Conservation (phyloP, 2,113 vertebrate species). For the Falcunculus frontatus region DNA sequence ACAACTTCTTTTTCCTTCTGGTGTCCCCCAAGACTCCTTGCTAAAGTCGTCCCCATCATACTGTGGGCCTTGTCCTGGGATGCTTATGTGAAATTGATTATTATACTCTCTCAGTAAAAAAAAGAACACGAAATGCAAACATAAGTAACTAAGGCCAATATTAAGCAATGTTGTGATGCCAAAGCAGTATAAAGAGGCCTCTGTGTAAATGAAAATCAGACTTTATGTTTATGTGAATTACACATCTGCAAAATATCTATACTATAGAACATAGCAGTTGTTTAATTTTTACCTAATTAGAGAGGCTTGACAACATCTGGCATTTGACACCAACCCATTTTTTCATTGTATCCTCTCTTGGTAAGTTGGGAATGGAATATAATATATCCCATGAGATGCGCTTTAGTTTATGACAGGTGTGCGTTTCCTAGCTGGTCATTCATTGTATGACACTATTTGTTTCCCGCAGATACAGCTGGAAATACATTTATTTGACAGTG, state of each 20-base stretch:
- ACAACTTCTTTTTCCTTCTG: constrained; percentile 6
- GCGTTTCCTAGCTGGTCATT: constrained; percentile 66
- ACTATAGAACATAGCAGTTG: constrained; percentile 59
- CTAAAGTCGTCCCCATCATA: background rate
- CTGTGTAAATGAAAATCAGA: constrained; percentile 50
- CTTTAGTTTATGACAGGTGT: constrained; percentile 73
- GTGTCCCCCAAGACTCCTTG: background rate
- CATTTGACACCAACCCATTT: constrained; percentile 73
- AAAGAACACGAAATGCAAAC: background rate
- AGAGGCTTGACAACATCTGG: constrained; percentile 74
- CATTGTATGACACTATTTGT: constrained; percentile 59
- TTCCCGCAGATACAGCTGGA: constrained; percentile 72
- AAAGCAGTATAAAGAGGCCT: constrained; percentile 4
- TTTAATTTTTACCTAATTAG: constrained; percentile 74
- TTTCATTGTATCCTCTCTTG: constrained; percentile 69
- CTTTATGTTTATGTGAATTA: constrained; percentile 62
- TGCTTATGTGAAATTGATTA: background rate
- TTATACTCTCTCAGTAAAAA: background rate
- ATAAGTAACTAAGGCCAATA: background rate
- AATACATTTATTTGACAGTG: constrained; percentile 68
- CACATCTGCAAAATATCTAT: constrained; percentile 71
- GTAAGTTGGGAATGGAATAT: constrained; percentile 67
- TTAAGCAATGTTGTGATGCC: constrained; percentile 3
- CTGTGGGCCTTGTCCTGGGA: background rate
- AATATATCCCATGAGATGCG: constrained; percentile 66